Evolutionary conservation across 2,797 vertebrate genomes (phyloP).

Genomic region (Channallabes apus): DNA sequence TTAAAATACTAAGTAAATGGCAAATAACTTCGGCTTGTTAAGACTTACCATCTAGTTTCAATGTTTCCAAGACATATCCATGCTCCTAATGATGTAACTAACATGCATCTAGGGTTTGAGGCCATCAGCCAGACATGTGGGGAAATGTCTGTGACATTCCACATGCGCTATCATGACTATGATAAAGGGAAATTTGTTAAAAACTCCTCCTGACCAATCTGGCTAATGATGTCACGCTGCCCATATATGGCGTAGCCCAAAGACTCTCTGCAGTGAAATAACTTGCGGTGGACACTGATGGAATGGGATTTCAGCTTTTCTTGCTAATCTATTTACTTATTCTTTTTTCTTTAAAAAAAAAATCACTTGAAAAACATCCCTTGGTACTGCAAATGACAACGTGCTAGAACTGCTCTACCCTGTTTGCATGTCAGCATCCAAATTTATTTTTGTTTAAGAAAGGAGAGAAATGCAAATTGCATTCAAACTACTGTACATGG

Average conservation of each 20-base stretch:
- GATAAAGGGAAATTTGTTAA: constrained; percentile 78
- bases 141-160: constrained; percentile 70
- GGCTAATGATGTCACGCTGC: constrained; percentile 78
- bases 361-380: not conserved
- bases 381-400: not conserved
- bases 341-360: not conserved
- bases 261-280: constrained; percentile 68
- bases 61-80: constrained; percentile 51
- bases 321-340: not conserved
- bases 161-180: constrained; percentile 72
- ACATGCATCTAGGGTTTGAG: constrained; percentile 28
- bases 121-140: constrained; percentile 57
- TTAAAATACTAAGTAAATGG: not conserved
- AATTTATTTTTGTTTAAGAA: constrained; percentile 27
- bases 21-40: not conserved
- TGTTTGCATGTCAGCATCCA: constrained; percentile 23
- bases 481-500: constrained; percentile 11
- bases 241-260: constrained; percentile 77
- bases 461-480: constrained; percentile 21
- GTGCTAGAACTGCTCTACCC: not conserved
- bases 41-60: constrained; percentile 65
- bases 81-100: constrained; percentile 26
- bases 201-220: constrained; percentile 68
- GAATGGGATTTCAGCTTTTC: constrained; percentile 62
- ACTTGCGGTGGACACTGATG: constrained; percentile 65